A percentile compares a stretch with the other conserved stretches of the same genome.
Conservation (phyloP, 1,140 invertebrate species). For the Drosophila bifasciata region DNA sequence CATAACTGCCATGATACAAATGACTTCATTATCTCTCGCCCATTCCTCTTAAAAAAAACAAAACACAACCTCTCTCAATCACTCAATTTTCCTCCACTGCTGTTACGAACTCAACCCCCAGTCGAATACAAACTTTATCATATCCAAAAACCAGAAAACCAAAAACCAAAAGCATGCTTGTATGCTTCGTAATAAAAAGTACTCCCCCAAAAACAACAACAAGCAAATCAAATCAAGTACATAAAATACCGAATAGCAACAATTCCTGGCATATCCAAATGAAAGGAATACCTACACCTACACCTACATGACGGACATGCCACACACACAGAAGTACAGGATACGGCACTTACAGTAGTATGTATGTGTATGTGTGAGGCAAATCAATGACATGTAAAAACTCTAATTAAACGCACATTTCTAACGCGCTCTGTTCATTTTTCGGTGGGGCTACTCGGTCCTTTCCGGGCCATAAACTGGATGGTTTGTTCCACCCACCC, state of each 20-base stretch:
- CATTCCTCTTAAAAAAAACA: too few relatives aligned
- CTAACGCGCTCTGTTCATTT: slow-evolving; percentile 35
- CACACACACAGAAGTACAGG: not conserved
- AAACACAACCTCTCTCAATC: too few relatives aligned
- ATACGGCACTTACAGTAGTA: too few relatives aligned
- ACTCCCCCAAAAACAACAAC: not conserved
- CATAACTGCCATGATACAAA: too few relatives aligned
- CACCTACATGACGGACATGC: not conserved
- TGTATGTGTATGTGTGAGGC: slow-evolving; percentile 36
- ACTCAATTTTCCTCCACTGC: too few relatives aligned
- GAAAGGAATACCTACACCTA: too few relatives aligned
- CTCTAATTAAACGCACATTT: slow-evolving; percentile 79
- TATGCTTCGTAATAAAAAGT: slow-evolving; percentile 1
- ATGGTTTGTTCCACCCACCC: not conserved
- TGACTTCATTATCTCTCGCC: too few relatives aligned
- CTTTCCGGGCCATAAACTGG: slow-evolving; percentile 49
- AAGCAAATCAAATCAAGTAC: slow-evolving; percentile 12
- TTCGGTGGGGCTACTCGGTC: slow-evolving; percentile 9
- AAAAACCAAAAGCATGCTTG: too few relatives aligned
- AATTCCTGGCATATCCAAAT: slow-evolving; percentile 2
- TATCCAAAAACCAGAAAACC: too few relatives aligned
- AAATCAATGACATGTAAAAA: slow-evolving; percentile 80
- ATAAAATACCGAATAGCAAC: slow-evolving; percentile 6
- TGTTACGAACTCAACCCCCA: too few relatives aligned
- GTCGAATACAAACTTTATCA: too few relatives aligned